Percentiles rank a stretch among this genome's conserved stretches.
Conservation (phyloP, 2,888 invertebrate genomes). For the Agonopterix subpropinquella region DNA sequence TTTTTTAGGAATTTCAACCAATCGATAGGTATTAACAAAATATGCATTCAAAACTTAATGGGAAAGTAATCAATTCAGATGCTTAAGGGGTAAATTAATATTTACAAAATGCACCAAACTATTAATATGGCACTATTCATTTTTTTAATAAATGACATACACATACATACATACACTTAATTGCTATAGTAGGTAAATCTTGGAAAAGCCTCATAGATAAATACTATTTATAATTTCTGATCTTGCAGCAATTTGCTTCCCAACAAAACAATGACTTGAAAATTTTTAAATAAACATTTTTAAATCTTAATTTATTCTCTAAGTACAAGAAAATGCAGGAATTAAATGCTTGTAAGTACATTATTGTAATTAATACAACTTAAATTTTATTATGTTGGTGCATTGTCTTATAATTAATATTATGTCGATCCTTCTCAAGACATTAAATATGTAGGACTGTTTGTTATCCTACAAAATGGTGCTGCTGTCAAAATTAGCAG, state of each 20-base stretch:
- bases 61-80: neutral
- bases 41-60: constrained; percentile 16
- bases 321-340: constrained; percentile 23
- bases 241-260: no score
- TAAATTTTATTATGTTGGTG: neutral
- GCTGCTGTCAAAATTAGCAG: no score
- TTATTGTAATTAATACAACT: neutral
- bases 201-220: no score
- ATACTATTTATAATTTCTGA: no score
- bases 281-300: no score
- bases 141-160: neutral
- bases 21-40: no score
- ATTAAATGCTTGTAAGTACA: constrained; percentile 28
- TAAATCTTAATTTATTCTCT: constrained; percentile 5
- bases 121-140: neutral
- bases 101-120: constrained; percentile 1
- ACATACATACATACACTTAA: neutral
- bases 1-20: constrained; percentile 11
- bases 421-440: no score
- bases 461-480: no score
- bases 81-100: neutral
- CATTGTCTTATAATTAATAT: neutral
- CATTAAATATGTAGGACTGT: no score
- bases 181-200: neutral
- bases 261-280: no score